phyloP scores from a whole-genome alignment of 2,888 invertebrate genomes.

The Clepsis dumicolana region DNA sequence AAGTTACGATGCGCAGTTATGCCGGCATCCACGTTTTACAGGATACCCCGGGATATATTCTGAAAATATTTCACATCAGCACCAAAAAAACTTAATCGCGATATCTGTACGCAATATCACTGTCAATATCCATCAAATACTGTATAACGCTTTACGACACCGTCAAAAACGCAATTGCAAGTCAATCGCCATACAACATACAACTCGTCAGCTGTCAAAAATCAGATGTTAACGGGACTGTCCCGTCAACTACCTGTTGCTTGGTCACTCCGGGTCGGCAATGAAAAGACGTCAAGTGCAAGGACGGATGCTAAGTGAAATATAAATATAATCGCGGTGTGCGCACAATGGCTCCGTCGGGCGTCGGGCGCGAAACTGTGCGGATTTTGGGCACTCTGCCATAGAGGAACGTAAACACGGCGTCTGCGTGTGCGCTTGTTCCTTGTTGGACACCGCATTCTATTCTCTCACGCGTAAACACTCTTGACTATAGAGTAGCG shows the following conservation, averaged over 20 bases:
- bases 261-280: constrained; percentile 34
- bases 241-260: constrained; percentile 5
- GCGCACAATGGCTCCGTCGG: constrained; percentile 42
- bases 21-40: constrained; percentile 22
- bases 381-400: constrained; percentile 57
- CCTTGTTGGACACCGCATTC: background rate
- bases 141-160: background rate
- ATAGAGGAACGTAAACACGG: constrained; percentile 42
- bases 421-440: constrained; percentile 14
- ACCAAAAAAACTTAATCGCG: no score
- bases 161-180: background rate
- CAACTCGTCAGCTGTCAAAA: background rate
- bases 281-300: constrained; percentile 58
- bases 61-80: background rate
- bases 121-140: background rate
- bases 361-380: constrained; percentile 49
- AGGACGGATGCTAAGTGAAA: constrained; percentile 49
- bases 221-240: constrained; percentile 4
- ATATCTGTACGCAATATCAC: no score
- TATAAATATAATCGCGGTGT: constrained; percentile 12
- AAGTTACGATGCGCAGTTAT: constrained; percentile 35
- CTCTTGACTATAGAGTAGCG: background rate
- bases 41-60: background rate
- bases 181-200: background rate
- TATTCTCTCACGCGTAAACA: background rate